A percentile compares a stretch with the other conserved stretches of the same genome.
Conservation (phyloP, 1,140 invertebrate species). For the Bombus polaris region DNA sequence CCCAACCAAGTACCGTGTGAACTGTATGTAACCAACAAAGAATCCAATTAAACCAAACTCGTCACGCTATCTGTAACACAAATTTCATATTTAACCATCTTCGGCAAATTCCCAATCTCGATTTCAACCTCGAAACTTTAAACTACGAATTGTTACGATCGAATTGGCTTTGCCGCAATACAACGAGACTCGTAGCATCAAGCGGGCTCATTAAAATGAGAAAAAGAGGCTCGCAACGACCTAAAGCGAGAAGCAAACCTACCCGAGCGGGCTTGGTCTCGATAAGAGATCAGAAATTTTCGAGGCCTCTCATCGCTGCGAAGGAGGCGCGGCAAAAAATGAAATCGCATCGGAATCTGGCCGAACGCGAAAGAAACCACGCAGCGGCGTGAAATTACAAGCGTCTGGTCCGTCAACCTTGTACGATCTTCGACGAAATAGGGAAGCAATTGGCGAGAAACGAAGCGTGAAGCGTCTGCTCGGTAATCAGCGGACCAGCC, state of each 20-base stretch:
- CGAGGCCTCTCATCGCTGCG: too few relatives aligned
- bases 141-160: too few relatives aligned
- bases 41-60: too few relatives aligned
- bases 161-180: too few relatives aligned
- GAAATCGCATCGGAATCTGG: not conserved
- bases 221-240: not conserved
- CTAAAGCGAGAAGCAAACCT: not conserved
- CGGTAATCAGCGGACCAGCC: not conserved
- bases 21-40: too few relatives aligned
- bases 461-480: conserved; percentile 34
- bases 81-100: too few relatives aligned
- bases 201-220: not conserved
- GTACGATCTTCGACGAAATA: not conserved
- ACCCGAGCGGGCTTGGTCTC: not conserved
- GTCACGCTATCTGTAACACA: too few relatives aligned
- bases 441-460: not conserved
- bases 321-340: not conserved
- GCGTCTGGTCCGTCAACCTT: conserved; percentile 1
- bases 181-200: too few relatives aligned
- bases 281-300: not conserved
- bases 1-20: too few relatives aligned
- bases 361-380: not conserved
- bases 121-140: too few relatives aligned
- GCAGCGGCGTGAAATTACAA: conserved; percentile 21
- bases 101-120: too few relatives aligned